Conservation (phyloP, 1,140 invertebrate species). For the Hestina assimilis region DNA sequence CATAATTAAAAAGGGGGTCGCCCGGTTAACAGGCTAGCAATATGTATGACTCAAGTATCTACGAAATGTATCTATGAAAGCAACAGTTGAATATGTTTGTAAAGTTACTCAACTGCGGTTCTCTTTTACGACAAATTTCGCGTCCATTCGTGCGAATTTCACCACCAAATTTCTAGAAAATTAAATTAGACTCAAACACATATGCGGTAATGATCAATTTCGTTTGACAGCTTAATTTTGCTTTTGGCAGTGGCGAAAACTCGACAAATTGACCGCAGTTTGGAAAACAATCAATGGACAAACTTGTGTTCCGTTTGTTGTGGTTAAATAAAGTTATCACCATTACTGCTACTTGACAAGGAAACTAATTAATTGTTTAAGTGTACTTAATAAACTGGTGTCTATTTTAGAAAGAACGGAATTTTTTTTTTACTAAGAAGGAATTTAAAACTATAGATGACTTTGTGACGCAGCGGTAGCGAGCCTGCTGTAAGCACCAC, state of each 20-base stretch:
- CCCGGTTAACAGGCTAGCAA: too few species aligned
- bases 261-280: conserved; percentile 48
- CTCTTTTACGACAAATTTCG: conserved; percentile 16
- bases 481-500: too few species aligned
- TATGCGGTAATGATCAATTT: conserved; percentile 13
- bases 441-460: too few species aligned
- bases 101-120: conserved; percentile 16
- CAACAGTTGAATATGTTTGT: neutral
- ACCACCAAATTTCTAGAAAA: neutral
- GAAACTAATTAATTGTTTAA: neutral
- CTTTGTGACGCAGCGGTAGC: too few species aligned
- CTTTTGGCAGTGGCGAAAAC: conserved; percentile 34
- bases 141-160: conserved; percentile 10
- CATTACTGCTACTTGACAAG: neutral
- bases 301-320: conserved; percentile 18
- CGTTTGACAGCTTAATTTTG: conserved; percentile 15
- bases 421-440: too few species aligned
- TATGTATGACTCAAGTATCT: too few species aligned
- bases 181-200: conserved; percentile 19
- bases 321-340: conserved; percentile 1
- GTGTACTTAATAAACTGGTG: too few species aligned
- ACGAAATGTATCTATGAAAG: too few species aligned
- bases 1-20: too few species aligned
- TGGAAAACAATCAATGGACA: conserved; percentile 45
- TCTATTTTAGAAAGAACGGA: too few species aligned